Conservation (phyloP, 2,113 vertebrate species). For the Macrotis lagotis region DNA sequence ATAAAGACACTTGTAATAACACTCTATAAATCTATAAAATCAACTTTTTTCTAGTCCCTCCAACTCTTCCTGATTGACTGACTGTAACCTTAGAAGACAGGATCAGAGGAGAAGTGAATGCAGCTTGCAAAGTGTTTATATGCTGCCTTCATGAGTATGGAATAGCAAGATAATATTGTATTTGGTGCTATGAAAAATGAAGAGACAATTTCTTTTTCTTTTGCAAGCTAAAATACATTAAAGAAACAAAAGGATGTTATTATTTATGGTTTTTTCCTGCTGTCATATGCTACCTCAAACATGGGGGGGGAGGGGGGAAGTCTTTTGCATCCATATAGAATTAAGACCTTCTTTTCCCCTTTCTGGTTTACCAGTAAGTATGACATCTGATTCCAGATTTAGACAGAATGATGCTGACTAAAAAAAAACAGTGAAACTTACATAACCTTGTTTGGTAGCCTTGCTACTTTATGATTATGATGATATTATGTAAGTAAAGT, state of each 20-base stretch:
- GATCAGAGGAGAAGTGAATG: not conserved
- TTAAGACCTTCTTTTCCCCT: not conserved
- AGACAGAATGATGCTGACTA: not conserved
- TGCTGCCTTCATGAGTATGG: not conserved
- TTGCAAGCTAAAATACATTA: not conserved
- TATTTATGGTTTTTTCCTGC: not conserved
- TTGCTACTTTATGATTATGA: not conserved
- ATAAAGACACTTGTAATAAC: not conserved
- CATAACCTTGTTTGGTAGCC: not conserved
- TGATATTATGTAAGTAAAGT: not conserved
- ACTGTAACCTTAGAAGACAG: not conserved
- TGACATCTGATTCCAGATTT: too few species aligned
- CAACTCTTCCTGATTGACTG: not conserved
- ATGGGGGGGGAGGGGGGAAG: too few species aligned
- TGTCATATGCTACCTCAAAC: not conserved
- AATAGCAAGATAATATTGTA: not conserved
- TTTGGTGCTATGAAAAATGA: not conserved
- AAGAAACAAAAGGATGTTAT: not conserved
- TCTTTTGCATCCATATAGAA: not conserved
- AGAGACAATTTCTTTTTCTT: not conserved
- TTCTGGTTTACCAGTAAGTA: not conserved
- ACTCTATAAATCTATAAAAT: not conserved
- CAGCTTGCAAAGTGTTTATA: constrained; percentile 2
- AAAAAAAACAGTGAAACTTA: not conserved
- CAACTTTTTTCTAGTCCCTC: not conserved